Conservation (phyloP, 1,140 invertebrate genomes). For the Metopolophium dirhodum region DNA sequence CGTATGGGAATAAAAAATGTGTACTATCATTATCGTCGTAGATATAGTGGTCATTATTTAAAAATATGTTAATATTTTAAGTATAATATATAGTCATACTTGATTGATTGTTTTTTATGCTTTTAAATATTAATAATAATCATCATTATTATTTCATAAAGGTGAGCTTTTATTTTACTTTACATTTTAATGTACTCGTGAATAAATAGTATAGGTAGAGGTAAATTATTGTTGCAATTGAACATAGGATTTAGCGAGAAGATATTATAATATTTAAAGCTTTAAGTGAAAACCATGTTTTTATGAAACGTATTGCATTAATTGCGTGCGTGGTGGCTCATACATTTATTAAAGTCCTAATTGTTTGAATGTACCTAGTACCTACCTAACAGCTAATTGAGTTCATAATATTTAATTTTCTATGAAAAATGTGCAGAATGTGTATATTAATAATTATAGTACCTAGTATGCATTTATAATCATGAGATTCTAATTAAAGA, state of each 20-base stretch:
- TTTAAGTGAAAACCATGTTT: neutral
- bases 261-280: neutral
- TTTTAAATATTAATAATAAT: neutral
- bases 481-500: neutral
- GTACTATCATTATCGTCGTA: neutral
- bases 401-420: neutral
- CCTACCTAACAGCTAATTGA: neutral
- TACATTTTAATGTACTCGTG: neutral
- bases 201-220: neutral
- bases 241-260: neutral
- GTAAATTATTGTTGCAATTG: neutral
- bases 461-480: neutral
- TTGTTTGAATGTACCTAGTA: neutral
- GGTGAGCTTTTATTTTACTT: neutral
- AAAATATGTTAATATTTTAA: conserved; percentile 20
- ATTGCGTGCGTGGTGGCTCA: neutral
- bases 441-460: neutral
- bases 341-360: neutral
- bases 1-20: neutral
- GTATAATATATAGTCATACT: neutral
- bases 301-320: neutral
- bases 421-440: neutral
- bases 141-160: neutral
- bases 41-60: neutral
- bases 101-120: neutral